Percentiles rank a stretch among this genome's conserved stretches.
Evolutionary conservation across 2,113 vertebrate species (phyloP).

Genomic region (Isurus oxyrinchus): DNA sequence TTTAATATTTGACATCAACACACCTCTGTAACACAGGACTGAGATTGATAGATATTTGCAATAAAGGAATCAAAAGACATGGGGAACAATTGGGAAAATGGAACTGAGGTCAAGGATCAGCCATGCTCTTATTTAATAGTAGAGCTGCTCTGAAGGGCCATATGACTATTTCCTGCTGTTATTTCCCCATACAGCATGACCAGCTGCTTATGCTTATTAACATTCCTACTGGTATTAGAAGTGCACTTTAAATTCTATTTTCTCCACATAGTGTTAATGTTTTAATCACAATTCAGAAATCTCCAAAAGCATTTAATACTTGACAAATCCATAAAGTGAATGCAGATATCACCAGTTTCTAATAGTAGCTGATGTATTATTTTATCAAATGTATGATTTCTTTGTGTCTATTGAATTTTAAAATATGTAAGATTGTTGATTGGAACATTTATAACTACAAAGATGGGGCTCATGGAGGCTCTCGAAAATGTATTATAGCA

Average conservation of each 20-base stretch:
- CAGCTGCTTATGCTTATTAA: background rate
- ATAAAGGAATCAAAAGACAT: background rate
- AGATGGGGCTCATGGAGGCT: background rate
- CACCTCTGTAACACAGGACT: background rate
- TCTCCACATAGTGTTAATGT: too few species aligned
- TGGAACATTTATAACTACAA: background rate
- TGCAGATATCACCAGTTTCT: background rate
- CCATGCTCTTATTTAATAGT: background rate
- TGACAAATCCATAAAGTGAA: background rate
- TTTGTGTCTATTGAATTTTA: background rate
- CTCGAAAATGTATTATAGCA: background rate
- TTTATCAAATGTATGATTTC: background rate
- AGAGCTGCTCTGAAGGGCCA: background rate
- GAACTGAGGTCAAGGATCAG: background rate
- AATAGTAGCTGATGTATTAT: background rate
- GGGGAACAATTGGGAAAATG: background rate
- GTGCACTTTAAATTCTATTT: background rate
- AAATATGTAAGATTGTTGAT: background rate
- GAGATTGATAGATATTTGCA: background rate
- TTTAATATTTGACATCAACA: too few species aligned
- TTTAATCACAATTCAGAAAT: background rate
- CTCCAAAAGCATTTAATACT: background rate
- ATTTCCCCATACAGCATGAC: background rate
- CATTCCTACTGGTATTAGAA: background rate
- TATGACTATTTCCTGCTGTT: background rate